phyloP scores from a whole-genome alignment of 1,140 invertebrate genomes.

The Sipha flava region DNA sequence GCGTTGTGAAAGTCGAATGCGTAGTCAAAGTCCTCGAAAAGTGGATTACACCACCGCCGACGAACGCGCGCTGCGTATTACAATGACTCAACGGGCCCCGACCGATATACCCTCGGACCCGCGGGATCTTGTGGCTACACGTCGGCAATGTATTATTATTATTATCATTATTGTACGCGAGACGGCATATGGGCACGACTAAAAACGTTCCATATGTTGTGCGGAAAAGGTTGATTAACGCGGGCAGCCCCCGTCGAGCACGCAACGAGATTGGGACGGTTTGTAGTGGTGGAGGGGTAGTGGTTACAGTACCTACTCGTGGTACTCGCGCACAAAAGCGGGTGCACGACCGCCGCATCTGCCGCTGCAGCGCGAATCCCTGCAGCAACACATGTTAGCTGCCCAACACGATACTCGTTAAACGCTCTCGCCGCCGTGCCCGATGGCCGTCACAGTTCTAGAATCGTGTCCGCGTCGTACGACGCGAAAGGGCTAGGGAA shows the following conservation, averaged over 20 bases:
- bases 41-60: too few relatives aligned
- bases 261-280: not conserved
- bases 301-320: not conserved
- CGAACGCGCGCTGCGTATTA: too few relatives aligned
- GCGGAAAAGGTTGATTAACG: conserved; percentile 32
- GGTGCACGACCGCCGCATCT: not conserved
- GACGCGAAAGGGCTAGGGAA: too few relatives aligned
- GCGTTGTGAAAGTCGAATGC: too few relatives aligned
- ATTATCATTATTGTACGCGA: not conserved
- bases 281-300: not conserved
- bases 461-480: not conserved
- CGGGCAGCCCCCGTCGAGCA: not conserved
- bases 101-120: too few relatives aligned
- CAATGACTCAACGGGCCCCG: too few relatives aligned
- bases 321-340: conserved; percentile 7
- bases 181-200: conserved; percentile 20
- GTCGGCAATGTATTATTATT: too few relatives aligned
- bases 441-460: too few relatives aligned
- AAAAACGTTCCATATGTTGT: conserved; percentile 30
- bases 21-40: too few relatives aligned
- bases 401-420: conserved; percentile 29
- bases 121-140: not conserved
- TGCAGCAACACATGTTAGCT: conserved; percentile 30
- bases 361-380: not conserved
- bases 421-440: not conserved